Base-by-base conservation (phyloP, 2,113 vertebrate genomes). In the Campylorhamphus procurvoides region DNA sequence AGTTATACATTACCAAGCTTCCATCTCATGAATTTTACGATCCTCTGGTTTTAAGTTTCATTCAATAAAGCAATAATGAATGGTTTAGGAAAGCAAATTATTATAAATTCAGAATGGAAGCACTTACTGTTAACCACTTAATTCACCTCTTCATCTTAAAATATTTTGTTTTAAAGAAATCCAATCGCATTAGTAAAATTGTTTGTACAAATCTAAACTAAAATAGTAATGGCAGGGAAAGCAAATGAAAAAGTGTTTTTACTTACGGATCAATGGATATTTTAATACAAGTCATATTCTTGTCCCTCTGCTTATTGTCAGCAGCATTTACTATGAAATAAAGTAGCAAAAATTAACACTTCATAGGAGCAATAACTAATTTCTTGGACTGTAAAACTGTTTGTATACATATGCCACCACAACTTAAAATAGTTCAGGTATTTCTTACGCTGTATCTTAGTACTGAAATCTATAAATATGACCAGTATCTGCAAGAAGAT, bases 291-390 rank as follows among this genome's bases (percentile, higher is more conserved):
- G 98, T 98, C 99, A 99, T 99, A 97, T 99, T 99, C 98, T 99
- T 99, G 98, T 99, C 99, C 88, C 99, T 98, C 96, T 99, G 99
- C 96, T 99, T 99, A 98, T 99, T 99, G 97, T 99, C 99, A 85
- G 99, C 99, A 82, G 99, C 99, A 92, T 99, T 99, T 81, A 99
- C 99, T 99, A 98, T 37, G 93, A 98, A 97, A 96, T 18, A 93
- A 96, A 94, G 87, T 80, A 96, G 94, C 33, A 97, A 18, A 95
- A 91, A 90, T 96, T 93, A 97, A 95, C 29, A 96, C 37, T 87
- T 94, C 42, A 42, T 73, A 87, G 87, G 28, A 93, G 63, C 68
- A 95, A 85, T 52, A 89, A 95, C 76, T 79, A 77, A 62, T 76
- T 53, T 67, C 37, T 89, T 69, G 25, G 75, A 53, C 64, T 67